Conservation (phyloP, 2,797 vertebrate genomes). For the Urophycis tenuis region DNA sequence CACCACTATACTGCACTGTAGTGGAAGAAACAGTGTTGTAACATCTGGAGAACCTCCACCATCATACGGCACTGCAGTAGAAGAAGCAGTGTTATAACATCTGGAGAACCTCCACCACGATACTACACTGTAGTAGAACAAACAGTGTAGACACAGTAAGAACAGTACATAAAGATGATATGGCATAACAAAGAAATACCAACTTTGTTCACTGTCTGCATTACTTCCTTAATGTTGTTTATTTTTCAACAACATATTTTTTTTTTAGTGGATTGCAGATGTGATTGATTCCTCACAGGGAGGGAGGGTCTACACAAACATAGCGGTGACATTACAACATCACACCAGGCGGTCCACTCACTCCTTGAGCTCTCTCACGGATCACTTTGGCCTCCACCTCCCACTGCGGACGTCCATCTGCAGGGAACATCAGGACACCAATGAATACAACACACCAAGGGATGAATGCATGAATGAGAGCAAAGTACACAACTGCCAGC, state of each 20-base stretch:
- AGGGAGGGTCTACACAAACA: background rate
- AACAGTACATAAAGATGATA: too few relatives aligned
- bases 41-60: too few relatives aligned
- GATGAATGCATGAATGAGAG: background rate
- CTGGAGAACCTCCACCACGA: too few relatives aligned
- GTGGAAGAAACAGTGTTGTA: too few relatives aligned
- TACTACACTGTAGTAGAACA: too few relatives aligned
- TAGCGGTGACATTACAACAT: background rate
- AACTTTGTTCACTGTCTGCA: too few relatives aligned
- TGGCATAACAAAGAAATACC: too few relatives aligned
- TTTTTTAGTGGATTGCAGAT: background rate
- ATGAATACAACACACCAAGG: background rate
- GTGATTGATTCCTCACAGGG: background rate
- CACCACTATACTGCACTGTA: too few relatives aligned
- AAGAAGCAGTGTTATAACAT: too few relatives aligned
- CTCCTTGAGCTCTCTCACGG: constrained; percentile 91
- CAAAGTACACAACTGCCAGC: background rate
- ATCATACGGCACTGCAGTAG: too few relatives aligned
- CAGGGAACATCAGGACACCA: background rate
- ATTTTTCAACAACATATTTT: background rate
- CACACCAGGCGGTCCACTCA: constrained; percentile 59
- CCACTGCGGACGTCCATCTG: constrained; percentile 97
- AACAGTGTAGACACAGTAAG: too few relatives aligned
- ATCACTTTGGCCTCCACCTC: constrained; percentile 96
- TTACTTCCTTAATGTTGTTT: too few relatives aligned